Percentiles rank a stretch among this genome's conserved stretches.
Evolutionary conservation across 2,888 invertebrate genomes (phyloP).

Genomic region (Euproctis similis): DNA sequence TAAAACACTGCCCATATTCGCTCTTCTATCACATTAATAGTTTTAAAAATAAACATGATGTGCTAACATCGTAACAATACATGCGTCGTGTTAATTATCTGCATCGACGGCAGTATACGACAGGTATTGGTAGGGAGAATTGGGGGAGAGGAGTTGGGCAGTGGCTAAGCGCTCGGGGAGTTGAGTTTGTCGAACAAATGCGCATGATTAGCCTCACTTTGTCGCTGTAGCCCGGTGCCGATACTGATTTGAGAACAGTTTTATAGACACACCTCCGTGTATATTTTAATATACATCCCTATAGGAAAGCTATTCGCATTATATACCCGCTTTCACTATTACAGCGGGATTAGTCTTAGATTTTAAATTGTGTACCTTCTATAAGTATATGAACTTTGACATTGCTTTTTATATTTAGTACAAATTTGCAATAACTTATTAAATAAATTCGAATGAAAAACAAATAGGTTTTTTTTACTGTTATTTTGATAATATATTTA

Average conservation of each 20-base stretch:
- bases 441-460: no score
- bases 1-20: background rate
- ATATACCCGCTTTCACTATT: no score
- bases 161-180: constrained; percentile 20
- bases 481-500: no score
- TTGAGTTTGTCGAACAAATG: constrained; percentile 64
- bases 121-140: constrained; percentile 14
- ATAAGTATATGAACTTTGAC: no score
- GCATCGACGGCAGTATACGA: constrained; percentile 32
- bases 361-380: no score
- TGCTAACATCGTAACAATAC: constrained; percentile 17
- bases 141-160: no score
- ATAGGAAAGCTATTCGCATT: no score
- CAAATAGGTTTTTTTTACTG: no score
- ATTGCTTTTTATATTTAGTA: no score
- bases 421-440: no score
- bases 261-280: constrained; percentile 17
- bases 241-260: constrained; percentile 28
- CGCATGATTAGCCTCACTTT: constrained; percentile 66
- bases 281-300: no score
- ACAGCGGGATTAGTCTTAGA: no score
- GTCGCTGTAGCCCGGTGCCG: constrained; percentile 33
- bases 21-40: background rate
- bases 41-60: background rate
- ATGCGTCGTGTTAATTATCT: constrained; percentile 58